Percentiles rank a stretch among this genome's conserved stretches.
phyloP scores from a whole-genome alignment of 2,113 vertebrate genomes.

The Lepus timidus region DNA sequence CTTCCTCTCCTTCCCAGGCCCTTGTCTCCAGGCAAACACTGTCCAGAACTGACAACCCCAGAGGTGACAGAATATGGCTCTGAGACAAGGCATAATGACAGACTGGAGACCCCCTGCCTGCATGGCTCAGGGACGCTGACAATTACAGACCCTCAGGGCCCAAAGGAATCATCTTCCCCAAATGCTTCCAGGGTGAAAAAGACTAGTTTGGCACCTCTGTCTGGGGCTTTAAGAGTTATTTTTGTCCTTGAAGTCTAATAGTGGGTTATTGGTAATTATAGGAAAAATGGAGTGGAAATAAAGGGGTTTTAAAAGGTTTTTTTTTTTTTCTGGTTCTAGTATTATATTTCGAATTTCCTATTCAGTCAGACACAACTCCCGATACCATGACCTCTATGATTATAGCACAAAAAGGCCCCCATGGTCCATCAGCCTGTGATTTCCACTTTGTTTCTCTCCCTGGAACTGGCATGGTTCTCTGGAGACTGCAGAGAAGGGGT shows the following conservation, averaged over 20 bases:
- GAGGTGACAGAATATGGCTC: background rate
- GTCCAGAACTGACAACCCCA: conserved; percentile 11
- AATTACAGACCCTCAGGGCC: conserved; percentile 82
- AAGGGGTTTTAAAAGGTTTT: background rate
- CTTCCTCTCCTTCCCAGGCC: background rate
- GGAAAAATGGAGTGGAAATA: conserved; percentile 72
- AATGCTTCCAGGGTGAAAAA: conserved; percentile 83
- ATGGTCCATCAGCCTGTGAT: conserved; percentile 2
- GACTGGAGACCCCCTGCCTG: conserved; percentile 65
- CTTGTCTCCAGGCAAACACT: background rate
- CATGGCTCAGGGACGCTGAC: conserved; percentile 76
- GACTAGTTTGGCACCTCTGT: conserved; percentile 80
- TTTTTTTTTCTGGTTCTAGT: conserved; percentile 38
- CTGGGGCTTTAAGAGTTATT: conserved; percentile 84
- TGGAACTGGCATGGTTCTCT: conserved; percentile 60
- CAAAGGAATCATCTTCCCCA: conserved; percentile 80
- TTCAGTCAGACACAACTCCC: background rate
- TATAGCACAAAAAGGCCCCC: conserved; percentile 66
- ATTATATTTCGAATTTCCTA: conserved; percentile 64
- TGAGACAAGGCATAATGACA: conserved; percentile 76
- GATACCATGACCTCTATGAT: conserved; percentile 49
- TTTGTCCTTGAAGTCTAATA: conserved; percentile 87
- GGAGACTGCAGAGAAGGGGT: conserved; percentile 40
- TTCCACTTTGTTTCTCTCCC: conserved; percentile 69
- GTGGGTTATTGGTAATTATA: conserved; percentile 85